Base-by-base conservation (phyloP, 2,888 invertebrate species). In the Polymixis flavicincta region DNA sequence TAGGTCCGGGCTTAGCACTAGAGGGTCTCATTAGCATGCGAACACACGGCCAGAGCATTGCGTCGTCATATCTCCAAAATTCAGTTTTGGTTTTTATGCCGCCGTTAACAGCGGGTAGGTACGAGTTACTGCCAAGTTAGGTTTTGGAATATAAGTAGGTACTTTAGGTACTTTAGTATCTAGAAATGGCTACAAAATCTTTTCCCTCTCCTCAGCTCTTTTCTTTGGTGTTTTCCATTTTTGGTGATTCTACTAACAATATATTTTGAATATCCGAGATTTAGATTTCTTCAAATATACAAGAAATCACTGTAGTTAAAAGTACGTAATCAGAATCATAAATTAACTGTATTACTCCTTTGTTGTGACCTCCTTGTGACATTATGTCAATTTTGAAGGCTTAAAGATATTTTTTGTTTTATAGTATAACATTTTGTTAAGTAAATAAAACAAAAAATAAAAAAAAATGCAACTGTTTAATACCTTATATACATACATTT, bases 11-110 rank as follows among this genome's bases (percentile, higher is more conserved):
- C 14, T 66, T 65, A n/a, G 55, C 17, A 28, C n/a, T 32, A 14
- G 28, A 48, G n/a, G 48, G 54, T 48, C 54, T 59, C 42, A 80
- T 82, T 77, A 82, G 32, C 64, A 80, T 80, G 71, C 60, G 45
- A 17, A 9, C 14, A 32, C 71, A 77, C 67, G 67, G 22, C 14
- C 42, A 32, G 64, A 50, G 11, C 22, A 54, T 55, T 55, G 42
- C 14, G 14, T 1, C 19, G 22, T 28, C 45, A 45, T 73, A 79
- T 74, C 67, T 68, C 22, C 14, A 7, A 14, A 14, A 28, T 60
- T 45, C 65, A 67, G 42, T 65, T 65, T 28, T 54, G 17, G 52
- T 48, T 66, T 71, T 79, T 63, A 57, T 63, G 8, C 1, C 2
- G 42, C 42, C 42, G 19, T 57, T 32, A 55, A 48, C 9, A 54